A percentile compares a stretch with the other conserved stretches of the same genome.
phyloP scores from a whole-genome alignment of 2,113 vertebrate species.

The Sceloporus tristichus region DNA sequence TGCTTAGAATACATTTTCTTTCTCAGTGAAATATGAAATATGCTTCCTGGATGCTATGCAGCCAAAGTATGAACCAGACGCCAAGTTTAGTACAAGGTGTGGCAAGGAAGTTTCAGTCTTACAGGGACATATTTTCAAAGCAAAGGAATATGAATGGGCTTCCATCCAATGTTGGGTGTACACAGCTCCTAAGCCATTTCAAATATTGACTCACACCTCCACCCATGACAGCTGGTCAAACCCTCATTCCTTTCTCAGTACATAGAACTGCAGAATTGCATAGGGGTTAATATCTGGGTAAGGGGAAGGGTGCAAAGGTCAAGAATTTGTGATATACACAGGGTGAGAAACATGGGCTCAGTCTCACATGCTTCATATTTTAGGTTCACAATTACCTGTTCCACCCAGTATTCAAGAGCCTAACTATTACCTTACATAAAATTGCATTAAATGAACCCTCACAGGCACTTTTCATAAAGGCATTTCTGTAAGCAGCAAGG shows the following conservation, averaged over 20 bases:
- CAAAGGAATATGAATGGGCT: conserved; percentile 33
- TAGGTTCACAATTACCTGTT: conserved; percentile 17
- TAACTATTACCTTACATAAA: not conserved
- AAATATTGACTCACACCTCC: conserved; percentile 56
- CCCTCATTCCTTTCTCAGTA: not conserved
- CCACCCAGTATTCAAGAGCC: not conserved
- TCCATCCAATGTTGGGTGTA: conserved; percentile 17
- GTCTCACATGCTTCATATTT: conserved; percentile 4
- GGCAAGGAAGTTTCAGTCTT: conserved; percentile 8
- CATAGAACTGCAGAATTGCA: not conserved
- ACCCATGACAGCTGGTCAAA: conserved; percentile 37
- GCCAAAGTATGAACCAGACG: rapidly evolving
- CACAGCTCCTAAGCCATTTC: conserved; percentile 10
- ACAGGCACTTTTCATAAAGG: not conserved
- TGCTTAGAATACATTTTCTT: not conserved
- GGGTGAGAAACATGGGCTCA: not conserved
- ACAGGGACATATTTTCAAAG: not conserved
- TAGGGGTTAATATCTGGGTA: not conserved
- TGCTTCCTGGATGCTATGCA: not conserved
- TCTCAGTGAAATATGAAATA: not conserved
- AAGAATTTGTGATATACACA: conserved; percentile 3
- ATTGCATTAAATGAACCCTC: not conserved
- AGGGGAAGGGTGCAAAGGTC: not conserved
- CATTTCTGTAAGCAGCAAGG: not conserved
- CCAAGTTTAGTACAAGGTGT: rapidly evolving